Evolutionary conservation across 2,113 vertebrate species (phyloP).

Genomic region (Naja naja): DNA sequence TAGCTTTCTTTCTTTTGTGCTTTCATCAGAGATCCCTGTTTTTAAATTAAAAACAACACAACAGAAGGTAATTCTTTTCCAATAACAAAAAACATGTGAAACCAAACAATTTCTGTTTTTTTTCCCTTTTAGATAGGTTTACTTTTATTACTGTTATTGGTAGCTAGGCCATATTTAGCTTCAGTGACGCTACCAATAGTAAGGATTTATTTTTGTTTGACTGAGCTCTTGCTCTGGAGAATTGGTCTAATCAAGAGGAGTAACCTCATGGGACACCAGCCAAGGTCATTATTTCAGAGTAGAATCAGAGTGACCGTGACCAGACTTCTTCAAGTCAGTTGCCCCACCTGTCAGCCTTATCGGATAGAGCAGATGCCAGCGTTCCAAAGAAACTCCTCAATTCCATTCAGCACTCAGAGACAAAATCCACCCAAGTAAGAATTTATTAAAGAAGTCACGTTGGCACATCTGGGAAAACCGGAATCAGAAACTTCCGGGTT

Average conservation of each 20-base stretch:
- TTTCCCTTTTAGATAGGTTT: neutral
- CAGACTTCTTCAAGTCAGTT: neutral
- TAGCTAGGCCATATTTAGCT: neutral
- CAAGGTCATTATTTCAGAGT: neutral
- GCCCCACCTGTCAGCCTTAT: neutral
- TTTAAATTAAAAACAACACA: neutral
- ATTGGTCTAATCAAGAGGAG: neutral
- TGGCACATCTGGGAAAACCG: too few species aligned
- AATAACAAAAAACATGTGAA: neutral
- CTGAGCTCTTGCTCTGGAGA: neutral
- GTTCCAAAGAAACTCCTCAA: too few species aligned
- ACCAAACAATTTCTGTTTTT: neutral
- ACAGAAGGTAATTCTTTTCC: neutral
- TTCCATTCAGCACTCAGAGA: too few species aligned
- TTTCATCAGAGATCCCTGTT: neutral
- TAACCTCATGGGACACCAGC: neutral
- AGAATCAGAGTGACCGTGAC: neutral
- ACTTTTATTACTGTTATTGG: neutral
- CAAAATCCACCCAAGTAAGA: too few species aligned
- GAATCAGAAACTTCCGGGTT: too few species aligned
- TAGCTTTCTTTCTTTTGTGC: neutral
- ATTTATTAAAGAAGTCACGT: too few species aligned
- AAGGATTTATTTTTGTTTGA: neutral
- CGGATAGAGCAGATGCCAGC: neutral
- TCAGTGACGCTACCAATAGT: neutral